Percentiles rank a stretch among this genome's conserved stretches.
These are phyloP conservation scores for Drosophila nr. medialis DNA, from an alignment of 2,888 invertebrate genomes.

Conservation along the genomic window DNA sequence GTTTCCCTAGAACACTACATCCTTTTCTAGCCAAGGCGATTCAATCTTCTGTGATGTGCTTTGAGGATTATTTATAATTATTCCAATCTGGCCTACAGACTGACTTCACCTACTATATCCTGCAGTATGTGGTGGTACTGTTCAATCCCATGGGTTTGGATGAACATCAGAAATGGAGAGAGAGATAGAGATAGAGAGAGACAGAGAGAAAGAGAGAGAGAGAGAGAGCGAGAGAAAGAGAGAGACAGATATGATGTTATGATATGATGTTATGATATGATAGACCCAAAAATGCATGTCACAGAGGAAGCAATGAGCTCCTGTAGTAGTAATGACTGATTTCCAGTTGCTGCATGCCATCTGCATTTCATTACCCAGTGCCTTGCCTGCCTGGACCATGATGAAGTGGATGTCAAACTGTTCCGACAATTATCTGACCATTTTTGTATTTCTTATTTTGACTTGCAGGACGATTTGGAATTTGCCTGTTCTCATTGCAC, in stretches of 20 bases:
- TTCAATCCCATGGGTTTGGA: neutral
- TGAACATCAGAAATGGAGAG: neutral
- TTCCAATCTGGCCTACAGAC: too few species aligned
- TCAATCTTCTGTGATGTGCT: neutral
- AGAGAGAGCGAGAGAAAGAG: neutral
- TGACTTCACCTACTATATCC: neutral
- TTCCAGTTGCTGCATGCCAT: too few species aligned
- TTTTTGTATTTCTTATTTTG: neutral
- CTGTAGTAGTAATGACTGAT: too few species aligned
- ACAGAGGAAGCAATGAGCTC: too few species aligned
- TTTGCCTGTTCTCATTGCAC: slow-evolving; percentile 76
- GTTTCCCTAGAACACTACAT: neutral
- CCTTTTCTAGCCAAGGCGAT: neutral
- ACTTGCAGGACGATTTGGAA: slow-evolving; percentile 32
- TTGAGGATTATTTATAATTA: neutral
- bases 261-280: too few species aligned
- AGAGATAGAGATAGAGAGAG: too few species aligned
- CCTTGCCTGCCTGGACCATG: too few species aligned
- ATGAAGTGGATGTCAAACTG: too few species aligned
- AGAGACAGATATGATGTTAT: too few species aligned
- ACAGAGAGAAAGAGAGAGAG: neutral
- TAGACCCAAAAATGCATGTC: too few species aligned
- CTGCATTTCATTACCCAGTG: too few species aligned
- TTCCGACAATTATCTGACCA: neutral
- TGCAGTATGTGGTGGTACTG: neutral